Evolutionary conservation across 1,140 invertebrate genomes (phyloP).

Genomic region (Drosophila pachea): DNA sequence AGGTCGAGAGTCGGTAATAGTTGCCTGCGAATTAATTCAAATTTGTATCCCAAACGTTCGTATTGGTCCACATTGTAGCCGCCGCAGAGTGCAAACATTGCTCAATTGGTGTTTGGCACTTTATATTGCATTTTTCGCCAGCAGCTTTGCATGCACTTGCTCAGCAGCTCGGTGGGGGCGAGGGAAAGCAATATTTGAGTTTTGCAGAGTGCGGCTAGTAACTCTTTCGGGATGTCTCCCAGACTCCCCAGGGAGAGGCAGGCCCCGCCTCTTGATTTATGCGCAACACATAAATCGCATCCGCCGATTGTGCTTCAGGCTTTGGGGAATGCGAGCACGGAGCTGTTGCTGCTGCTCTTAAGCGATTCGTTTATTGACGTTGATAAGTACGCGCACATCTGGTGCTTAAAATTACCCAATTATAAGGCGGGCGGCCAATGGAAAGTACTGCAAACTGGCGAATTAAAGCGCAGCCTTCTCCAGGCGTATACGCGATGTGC

Average conservation of each 20-base stretch:
- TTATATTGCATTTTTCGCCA: constrained; percentile 47
- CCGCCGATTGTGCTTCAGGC: constrained; percentile 50
- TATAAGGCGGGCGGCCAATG: constrained; percentile 38
- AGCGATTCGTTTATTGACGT: constrained; percentile 42
- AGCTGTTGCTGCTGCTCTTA: neutral
- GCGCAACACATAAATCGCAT: constrained; percentile 58
- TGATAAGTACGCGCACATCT: constrained; percentile 56
- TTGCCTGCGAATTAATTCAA: neutral
- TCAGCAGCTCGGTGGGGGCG: neutral
- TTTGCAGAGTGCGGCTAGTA: neutral
- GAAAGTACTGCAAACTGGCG: constrained; percentile 7
- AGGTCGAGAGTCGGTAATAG: neutral
- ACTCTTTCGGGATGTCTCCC: constrained; percentile 8
- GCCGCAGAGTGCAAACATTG: constrained; percentile 19
- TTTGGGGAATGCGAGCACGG: constrained; percentile 46
- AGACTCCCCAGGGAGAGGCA: constrained; percentile 9
- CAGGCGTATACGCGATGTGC: neutral
- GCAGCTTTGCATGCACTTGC: constrained; percentile 16
- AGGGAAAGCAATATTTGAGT: constrained; percentile 19
- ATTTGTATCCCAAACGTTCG: neutral
- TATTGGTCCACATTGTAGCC: neutral
- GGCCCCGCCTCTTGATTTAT: constrained; percentile 54
- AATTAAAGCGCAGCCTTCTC: constrained; percentile 5
- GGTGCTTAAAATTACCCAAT: constrained; percentile 57
- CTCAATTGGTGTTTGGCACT: constrained; percentile 32